Evolutionary conservation across 2,888 invertebrate species (phyloP), one percentile per base, ranked within the genome.

Genomic region (Argyresthia albistria): DNA sequence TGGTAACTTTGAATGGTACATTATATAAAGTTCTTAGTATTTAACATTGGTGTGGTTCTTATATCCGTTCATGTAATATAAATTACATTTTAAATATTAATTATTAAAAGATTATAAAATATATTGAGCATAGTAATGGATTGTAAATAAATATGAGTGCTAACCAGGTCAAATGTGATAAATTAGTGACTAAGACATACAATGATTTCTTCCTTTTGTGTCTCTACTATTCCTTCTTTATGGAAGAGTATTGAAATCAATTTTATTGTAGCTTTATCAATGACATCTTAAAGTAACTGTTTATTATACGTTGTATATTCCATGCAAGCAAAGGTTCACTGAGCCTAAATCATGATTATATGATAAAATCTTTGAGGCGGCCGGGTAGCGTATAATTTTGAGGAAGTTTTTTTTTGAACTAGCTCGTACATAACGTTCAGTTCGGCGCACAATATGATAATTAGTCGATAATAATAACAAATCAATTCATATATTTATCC

Each of bases 11-110:
- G 80, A 73, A 84, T 83, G 79, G 80, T 76, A 71, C 62, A 80
- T 73, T 76, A 72, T 80, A 80, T 78, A 67, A 73, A 80, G 77
- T 75, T 83, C 76, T 73, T 87, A 83, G 80, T 66, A 61, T 76
- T 73, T 76, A 78, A 72, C 73, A 80, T 84, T 76, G 87, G 84
- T 87, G 87, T 87, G 86, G 87, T 81, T 75, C 81, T 81, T 80
- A 79, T 76, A 75, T 73, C 66, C 80, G 80, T 83, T 83, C 76
- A 67, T 75, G 71, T 84, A 80, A 75, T 72, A 75, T 79, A 77
- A 63, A 73, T 75, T 77, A 69, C 70, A 66, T 63, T 70, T 51
- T 69, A 65, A 53, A 69, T 70, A 59, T 65, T 74, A 76, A 74
- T 70, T 70, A 60, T 60, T 74, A 75, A 73, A 70, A 79, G 69